phyloP scores from a whole-genome alignment of 2,888 invertebrate species.

The Drymonia ruficornis region DNA sequence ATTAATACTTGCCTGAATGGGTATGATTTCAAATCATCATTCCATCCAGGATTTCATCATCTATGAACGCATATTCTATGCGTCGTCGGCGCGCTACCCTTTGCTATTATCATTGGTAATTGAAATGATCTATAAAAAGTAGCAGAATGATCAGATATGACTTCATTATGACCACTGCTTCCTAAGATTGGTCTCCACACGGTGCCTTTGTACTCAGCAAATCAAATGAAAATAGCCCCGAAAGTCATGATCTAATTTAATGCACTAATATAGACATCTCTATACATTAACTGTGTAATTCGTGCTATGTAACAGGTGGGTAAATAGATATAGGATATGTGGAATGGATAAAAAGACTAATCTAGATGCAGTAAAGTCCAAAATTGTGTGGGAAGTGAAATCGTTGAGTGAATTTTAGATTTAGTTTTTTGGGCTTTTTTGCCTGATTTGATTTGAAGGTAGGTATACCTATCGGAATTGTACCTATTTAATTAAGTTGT shows the following conservation, averaged over 20 bases:
- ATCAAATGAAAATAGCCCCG: conserved; percentile 49
- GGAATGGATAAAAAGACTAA: not conserved
- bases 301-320: not conserved
- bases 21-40: too few species aligned
- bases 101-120: conserved; percentile 69
- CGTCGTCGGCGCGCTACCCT: conserved; percentile 50
- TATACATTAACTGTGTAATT: conserved; percentile 31
- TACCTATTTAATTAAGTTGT: conserved; percentile 6
- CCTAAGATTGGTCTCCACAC: conserved; percentile 52
- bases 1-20: too few species aligned
- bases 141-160: conserved; percentile 52
- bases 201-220: conserved; percentile 54
- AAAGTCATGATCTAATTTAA: conserved; percentile 65
- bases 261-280: conserved; percentile 57
- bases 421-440: not conserved
- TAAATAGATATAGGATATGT: not conserved
- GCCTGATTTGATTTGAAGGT: not conserved
- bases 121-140: conserved; percentile 64
- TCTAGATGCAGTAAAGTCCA: not conserved
- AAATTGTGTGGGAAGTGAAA: not conserved
- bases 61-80: conserved; percentile 44
- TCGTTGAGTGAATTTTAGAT: not conserved
- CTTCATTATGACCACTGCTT: conserved; percentile 55
- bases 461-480: conserved; percentile 1
- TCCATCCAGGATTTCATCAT: conserved; percentile 1